Evolutionary conservation across 2,888 invertebrate genomes (phyloP), one percentile per base, ranked within the genome.

Genomic region (Cryptus viduatorius): DNA sequence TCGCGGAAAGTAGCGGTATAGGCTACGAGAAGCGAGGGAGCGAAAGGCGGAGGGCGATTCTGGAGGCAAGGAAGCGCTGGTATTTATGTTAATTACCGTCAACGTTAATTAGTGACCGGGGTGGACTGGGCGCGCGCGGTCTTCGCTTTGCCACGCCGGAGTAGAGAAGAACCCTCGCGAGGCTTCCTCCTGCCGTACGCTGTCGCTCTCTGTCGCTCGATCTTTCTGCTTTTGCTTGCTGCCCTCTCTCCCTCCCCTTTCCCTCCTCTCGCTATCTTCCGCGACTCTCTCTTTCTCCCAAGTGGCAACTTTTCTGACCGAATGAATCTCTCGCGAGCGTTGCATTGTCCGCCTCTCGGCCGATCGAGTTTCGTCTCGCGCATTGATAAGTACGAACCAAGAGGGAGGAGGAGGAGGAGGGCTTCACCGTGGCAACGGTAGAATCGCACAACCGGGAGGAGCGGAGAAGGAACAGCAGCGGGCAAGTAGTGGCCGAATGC

Each of bases 41-140:
- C 65, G 29, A 72, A 61, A 72, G 53, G 64, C 56, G 67, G 50
- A 71, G 59, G 71, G 48, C 79, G 79, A 84, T 84, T 59, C 79
- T 81, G 79, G 71, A 64, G 88, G 89, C 89, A 88, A 90, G 90
- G 89, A 90, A 92, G 91, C 91, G 90, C 90, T 91, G 91, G 92
- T 93, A 93, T 93, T 93, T 93, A 93, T 93, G 93, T 92, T 93
- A 93, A 93, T 93, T 93, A 93, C 91, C 90, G 91, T 92, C 92
- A 92, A 92, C 90, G 92, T 93, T 93, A 93, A 93, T 93, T 93
- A 93, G 92, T 91, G 89, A 89, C 89, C 87, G 87, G 86, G 85
- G 87, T 83, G 86, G 86, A 84, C 82, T 86, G 87, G 86, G 87
- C 86, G 80, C 86, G 87, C 87, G 86, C 84, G 85, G 81, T 82